Evolutionary conservation across 2,888 invertebrate species (phyloP), one percentile per base, ranked within the genome.

Genomic region (Cecidostiba fungosa): DNA sequence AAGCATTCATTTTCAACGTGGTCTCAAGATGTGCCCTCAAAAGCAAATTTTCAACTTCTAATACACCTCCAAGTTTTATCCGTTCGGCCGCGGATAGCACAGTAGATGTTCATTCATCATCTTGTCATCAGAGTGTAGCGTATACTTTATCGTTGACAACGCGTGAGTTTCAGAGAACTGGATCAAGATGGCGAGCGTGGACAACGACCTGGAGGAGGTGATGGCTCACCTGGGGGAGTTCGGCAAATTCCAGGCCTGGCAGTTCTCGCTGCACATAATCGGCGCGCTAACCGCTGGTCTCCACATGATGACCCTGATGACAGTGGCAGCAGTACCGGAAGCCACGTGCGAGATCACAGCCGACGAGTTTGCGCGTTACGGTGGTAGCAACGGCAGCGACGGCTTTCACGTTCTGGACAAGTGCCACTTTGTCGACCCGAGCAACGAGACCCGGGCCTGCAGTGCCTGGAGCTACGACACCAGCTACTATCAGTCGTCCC

Each of bases 241-340:
- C 93, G 97, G 97, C 78, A 96, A 95, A 90, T 97, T 97, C 92
- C 97, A 97, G 94, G 95, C 95, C 88, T 96, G 95, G 93, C 97
- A 97, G 93, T 97, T 97, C 92, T 94, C 95, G 69, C 94, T 97
- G 0, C 97, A 97, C 92, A 95, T 97, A 80, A 92, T 97, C 70
- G 96, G 97, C 12, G 97, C 96, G 0, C 93, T 97, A 89, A 96
- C 97, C 0, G 97, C 97, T 1, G 97, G 97, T 16, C 94, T 97
- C 91, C 97, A 97, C 92, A 97, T 97, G 97, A 93, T 97, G 87
- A 96, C 97, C 0, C 92, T 97, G 83, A 95, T 97, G 14, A 97
- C 97, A 0, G 97, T 97, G 0, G 97, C 97, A 1, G 97, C 97
- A 19, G 96, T 97, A 77, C 97, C 97, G 19, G 54, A 59, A 1